Percentiles rank a stretch among this genome's conserved stretches.
Conservation (phyloP, 2,113 vertebrate species). For the Python bivittatus region DNA sequence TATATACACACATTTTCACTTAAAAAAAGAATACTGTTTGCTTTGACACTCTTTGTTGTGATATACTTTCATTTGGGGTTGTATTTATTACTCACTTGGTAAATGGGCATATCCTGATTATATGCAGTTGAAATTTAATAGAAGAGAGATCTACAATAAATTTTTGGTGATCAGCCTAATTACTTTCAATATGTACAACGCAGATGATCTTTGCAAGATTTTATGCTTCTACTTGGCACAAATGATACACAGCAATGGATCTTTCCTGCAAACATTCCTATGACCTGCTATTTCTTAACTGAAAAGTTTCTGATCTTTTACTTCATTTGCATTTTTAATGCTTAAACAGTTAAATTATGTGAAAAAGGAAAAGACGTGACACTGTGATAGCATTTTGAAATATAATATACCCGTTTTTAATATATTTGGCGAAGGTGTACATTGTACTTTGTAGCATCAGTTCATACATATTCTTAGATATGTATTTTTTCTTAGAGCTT, state of each 20-base stretch:
- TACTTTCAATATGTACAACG: neutral
- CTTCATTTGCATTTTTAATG: neutral
- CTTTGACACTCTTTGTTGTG: neutral
- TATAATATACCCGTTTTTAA: slow-evolving; percentile 15
- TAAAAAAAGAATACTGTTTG: slow-evolving; percentile 16
- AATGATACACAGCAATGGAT: slow-evolving; percentile 25
- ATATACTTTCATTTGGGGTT: neutral
- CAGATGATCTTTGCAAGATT: neutral
- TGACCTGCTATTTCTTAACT: neutral
- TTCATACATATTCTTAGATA: neutral
- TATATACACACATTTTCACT: neutral
- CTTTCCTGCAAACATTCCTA: slow-evolving; percentile 62
- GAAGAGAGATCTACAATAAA: neutral
- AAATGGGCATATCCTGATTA: neutral
- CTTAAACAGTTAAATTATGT: slow-evolving; percentile 20
- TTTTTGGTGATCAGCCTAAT: neutral
- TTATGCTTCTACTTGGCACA: slow-evolving; percentile 5
- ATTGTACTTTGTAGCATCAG: slow-evolving; percentile 29
- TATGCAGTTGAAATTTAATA: neutral
- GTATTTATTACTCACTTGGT: slow-evolving; percentile 30
- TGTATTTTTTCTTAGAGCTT: neutral
- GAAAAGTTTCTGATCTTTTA: slow-evolving; percentile 8
- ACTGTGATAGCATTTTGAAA: neutral
- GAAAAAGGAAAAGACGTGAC: neutral
- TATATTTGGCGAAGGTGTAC: slow-evolving; percentile 16